Conservation (phyloP, 2,113 vertebrate species). For the Colinus virginianus region DNA sequence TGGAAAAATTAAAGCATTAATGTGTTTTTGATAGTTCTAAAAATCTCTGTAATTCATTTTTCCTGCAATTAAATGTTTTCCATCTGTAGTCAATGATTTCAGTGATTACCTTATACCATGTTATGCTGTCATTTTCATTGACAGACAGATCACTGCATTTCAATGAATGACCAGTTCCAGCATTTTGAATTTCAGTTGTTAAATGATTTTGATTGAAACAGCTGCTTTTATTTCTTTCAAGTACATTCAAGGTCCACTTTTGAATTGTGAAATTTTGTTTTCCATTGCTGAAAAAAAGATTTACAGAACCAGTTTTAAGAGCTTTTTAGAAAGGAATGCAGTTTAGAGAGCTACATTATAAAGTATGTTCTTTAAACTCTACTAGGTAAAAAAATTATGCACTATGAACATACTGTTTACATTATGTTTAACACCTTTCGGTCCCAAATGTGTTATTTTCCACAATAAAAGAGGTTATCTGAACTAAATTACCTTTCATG, state of each 20-base stretch:
- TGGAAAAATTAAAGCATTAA: not conserved
- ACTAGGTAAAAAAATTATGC: not conserved
- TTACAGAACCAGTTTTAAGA: not conserved
- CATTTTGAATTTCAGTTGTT: slow-evolving; percentile 24
- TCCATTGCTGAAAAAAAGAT: slow-evolving; percentile 57
- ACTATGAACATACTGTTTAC: not conserved
- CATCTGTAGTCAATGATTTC: not conserved
- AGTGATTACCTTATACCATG: slow-evolving; percentile 78
- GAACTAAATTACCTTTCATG: not conserved
- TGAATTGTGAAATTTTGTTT: not conserved
- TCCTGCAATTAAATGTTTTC: not conserved
- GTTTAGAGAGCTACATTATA: not conserved
- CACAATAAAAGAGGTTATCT: not conserved
- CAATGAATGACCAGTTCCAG: slow-evolving; percentile 58
- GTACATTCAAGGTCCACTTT: slow-evolving; percentile 68
- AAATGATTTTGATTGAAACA: slow-evolving; percentile 75
- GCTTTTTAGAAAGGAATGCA: not conserved
- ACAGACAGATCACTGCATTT: slow-evolving; percentile 49
- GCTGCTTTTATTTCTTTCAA: slow-evolving; percentile 60
- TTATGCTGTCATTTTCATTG: slow-evolving; percentile 9
- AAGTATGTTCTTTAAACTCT: not conserved
- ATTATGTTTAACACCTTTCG: not conserved
- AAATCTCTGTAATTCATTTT: slow-evolving; percentile 9
- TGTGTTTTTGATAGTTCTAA: not conserved
- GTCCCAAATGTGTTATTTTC: not conserved